Evolutionary conservation across 2,797 vertebrate species (phyloP).

Genomic region (Monodelphis domestica): DNA sequence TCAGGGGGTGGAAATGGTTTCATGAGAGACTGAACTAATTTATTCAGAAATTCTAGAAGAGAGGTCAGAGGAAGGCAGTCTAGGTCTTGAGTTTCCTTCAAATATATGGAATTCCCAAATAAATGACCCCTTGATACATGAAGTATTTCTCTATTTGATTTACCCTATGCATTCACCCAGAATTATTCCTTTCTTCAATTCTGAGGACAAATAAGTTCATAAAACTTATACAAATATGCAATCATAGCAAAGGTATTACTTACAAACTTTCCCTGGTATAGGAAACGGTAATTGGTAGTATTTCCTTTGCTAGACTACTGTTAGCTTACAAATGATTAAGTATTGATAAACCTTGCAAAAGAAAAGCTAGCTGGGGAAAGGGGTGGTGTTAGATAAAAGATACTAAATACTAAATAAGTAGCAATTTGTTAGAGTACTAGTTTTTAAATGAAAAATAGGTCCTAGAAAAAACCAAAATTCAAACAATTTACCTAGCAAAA

Average conservation of each 20-base stretch:
- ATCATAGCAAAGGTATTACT: neutral
- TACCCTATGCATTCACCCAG: neutral
- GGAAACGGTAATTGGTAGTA: neutral
- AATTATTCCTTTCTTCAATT: neutral
- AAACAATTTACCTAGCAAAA: neutral
- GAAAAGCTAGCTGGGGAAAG: neutral
- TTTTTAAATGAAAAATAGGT: neutral
- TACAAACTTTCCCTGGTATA: neutral
- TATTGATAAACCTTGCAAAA: neutral
- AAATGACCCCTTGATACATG: neutral
- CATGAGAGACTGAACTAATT: neutral
- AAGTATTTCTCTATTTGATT: neutral
- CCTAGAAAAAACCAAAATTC: neutral
- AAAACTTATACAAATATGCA: neutral
- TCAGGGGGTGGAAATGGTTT: neutral
- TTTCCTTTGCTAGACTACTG: neutral
- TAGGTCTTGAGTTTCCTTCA: neutral
- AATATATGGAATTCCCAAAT: neutral
- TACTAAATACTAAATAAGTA: neutral
- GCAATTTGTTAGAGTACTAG: neutral
- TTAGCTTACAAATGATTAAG: neutral
- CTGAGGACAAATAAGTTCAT: neutral
- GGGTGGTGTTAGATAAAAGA: neutral
- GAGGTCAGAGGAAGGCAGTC: neutral
- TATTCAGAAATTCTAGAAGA: neutral